These are phyloP conservation scores for Rhinolophus ferrumequinum DNA, from an alignment of 2,113 vertebrate species.

Conservation along the genomic window DNA sequence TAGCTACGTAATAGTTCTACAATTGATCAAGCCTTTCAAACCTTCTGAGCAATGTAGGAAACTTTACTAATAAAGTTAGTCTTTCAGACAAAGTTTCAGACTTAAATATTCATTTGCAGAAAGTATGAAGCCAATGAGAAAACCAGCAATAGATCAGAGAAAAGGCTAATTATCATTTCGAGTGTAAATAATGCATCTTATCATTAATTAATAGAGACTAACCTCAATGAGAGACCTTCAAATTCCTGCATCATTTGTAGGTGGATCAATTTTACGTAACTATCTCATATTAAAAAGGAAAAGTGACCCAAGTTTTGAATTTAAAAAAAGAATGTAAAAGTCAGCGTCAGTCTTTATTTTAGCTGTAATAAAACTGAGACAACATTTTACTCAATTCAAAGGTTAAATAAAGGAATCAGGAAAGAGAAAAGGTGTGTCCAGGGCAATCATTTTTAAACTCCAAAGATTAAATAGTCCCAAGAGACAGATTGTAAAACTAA, in stretches of 20 bases:
- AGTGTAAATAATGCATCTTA: conserved; percentile 66
- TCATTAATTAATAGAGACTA: conserved; percentile 72
- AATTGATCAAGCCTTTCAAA: not conserved
- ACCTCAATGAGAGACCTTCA: conserved; percentile 51
- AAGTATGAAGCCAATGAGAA: conserved; percentile 57
- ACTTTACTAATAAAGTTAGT: not conserved
- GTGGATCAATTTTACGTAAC: conserved; percentile 63
- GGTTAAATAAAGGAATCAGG: conserved; percentile 58
- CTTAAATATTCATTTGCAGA: conserved; percentile 59
- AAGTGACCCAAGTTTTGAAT: conserved; percentile 53
- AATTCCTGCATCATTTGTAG: conserved; percentile 52
- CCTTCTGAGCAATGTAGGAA: not conserved
- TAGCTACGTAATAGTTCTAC: not conserved
- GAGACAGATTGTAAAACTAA: not conserved
- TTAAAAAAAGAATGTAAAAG: conserved; percentile 59
- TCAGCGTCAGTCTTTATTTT: conserved; percentile 47
- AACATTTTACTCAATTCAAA: conserved; percentile 60
- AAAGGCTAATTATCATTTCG: conserved; percentile 69
- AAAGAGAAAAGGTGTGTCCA: not conserved
- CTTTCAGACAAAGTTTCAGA: conserved; percentile 33
- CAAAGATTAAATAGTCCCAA: not conserved
- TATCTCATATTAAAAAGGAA: conserved; percentile 54
- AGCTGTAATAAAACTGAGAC: conserved; percentile 29
- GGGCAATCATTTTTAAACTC: not conserved
- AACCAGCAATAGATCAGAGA: conserved; percentile 47